Percentiles rank a stretch among this genome's conserved stretches.
These are phyloP conservation scores for Neofelis nebulosa DNA, from an alignment of 2,113 vertebrate genomes.

Conservation along the genomic window DNA sequence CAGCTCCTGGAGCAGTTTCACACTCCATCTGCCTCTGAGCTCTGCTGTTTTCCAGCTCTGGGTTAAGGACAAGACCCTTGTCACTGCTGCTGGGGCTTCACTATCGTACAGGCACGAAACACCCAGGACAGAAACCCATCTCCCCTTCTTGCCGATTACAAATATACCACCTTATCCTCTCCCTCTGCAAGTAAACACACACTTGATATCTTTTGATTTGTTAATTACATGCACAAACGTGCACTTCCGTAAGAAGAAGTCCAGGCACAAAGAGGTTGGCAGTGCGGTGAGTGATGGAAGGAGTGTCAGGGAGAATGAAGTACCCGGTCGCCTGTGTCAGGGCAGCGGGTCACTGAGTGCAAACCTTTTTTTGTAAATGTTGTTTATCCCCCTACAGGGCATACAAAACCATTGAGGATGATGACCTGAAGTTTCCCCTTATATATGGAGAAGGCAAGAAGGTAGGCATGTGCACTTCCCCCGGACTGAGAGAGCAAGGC, in stretches of 20 bases:
- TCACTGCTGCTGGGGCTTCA: neutral
- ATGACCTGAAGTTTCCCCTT: conserved; percentile 91
- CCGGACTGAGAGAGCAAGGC: conserved; percentile 37
- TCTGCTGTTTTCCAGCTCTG: neutral
- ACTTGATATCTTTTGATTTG: neutral
- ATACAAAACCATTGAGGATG: conserved; percentile 93
- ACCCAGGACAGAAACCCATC: neutral
- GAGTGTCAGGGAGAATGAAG: conserved; percentile 39
- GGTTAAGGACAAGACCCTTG: neutral
- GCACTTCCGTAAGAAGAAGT: conserved; percentile 45
- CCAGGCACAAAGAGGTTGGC: neutral
- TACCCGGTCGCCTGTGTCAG: conserved; percentile 54
- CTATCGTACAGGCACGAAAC: neutral
- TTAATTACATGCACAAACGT: neutral
- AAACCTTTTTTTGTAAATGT: conserved; percentile 70
- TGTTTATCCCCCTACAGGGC: conserved; percentile 87
- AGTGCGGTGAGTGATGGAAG: neutral
- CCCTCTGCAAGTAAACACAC: neutral
- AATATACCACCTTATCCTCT: neutral
- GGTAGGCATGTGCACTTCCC: conserved; percentile 80
- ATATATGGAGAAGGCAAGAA: conserved; percentile 95
- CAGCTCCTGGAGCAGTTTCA: conserved; percentile 17
- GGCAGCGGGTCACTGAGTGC: conserved; percentile 75
- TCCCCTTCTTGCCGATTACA: neutral
- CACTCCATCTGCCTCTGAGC: rapidly evolving